A percentile compares a stretch with the other conserved stretches of the same genome.
Evolutionary conservation across 1,140 invertebrate genomes (phyloP).

Genomic region (Drosophila repletoides): DNA sequence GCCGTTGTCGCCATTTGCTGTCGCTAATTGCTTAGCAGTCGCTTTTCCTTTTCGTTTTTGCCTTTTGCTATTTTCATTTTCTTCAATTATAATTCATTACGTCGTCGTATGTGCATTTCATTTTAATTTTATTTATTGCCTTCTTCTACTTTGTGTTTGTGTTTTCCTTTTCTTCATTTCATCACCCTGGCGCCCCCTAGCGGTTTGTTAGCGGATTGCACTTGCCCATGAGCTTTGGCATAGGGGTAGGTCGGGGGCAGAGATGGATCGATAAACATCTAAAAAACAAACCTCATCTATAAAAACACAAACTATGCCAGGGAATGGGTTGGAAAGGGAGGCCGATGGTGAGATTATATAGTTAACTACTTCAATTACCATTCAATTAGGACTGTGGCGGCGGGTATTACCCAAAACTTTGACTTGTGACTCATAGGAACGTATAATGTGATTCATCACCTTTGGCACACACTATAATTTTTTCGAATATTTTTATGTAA

Average conservation of each 20-base stretch:
- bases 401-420: no score
- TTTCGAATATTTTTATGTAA: no score
- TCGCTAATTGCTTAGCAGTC: constrained; percentile 29
- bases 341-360: no score
- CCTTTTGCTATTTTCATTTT: constrained; percentile 45
- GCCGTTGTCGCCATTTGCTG: constrained; percentile 38
- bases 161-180: constrained; percentile 3
- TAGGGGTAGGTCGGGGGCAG: constrained; percentile 39
- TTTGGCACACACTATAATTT: no score
- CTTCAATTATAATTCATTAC: constrained; percentile 80
- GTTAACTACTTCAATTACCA: no score
- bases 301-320: no score
- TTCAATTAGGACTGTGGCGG: no score
- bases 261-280: constrained; percentile 9
- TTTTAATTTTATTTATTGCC: constrained; percentile 57
- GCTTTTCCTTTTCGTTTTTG: constrained; percentile 31
- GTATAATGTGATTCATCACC: no score
- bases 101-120: constrained; percentile 64
- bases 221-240: constrained; percentile 30
- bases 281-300: not conserved
- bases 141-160: constrained; percentile 1
- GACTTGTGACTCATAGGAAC: no score
- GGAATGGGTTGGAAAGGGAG: no score
- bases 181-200: constrained; percentile 16
- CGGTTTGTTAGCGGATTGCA: constrained; percentile 19